Percentiles rank a stretch among this genome's conserved stretches.
Evolutionary conservation across 2,888 invertebrate species (phyloP).

Genomic region (Hypsopygia costalis): DNA sequence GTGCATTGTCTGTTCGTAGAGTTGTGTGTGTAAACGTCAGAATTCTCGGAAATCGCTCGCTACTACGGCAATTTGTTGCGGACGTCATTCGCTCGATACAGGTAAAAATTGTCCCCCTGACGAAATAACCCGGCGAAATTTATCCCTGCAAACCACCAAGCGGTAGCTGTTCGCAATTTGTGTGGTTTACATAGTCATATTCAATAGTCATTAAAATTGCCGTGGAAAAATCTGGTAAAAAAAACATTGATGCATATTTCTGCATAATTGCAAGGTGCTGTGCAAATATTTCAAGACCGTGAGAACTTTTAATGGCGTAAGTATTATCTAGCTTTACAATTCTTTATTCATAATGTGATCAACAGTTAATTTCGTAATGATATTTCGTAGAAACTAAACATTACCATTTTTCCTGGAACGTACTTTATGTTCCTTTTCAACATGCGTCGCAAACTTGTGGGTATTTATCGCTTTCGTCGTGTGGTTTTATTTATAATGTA

Average conservation of each 20-base stretch:
- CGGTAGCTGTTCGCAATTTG: no score
- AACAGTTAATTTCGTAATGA: background rate
- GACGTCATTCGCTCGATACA: slow-evolving; percentile 52
- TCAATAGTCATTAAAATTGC: no score
- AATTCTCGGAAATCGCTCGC: slow-evolving; percentile 65
- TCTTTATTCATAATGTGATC: background rate
- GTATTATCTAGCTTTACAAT: background rate
- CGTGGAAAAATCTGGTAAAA: no score
- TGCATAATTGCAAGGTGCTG: background rate
- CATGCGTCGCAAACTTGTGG: no score
- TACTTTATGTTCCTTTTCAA: background rate
- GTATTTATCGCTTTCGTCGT: no score
- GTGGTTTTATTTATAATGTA: no score
- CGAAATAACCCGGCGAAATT: no score
- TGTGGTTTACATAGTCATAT: no score
- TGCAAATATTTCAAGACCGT: background rate
- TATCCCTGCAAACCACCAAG: no score
- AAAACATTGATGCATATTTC: no score
- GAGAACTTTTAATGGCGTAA: background rate
- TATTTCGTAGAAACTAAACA: background rate
- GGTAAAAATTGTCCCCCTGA: slow-evolving; percentile 36
- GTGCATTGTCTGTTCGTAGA: no score
- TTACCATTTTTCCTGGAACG: background rate
- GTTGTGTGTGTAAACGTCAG: slow-evolving; percentile 53
- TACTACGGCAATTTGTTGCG: slow-evolving; percentile 34